Evolutionary conservation across 2,113 vertebrate genomes (phyloP), one percentile per base, ranked within the genome.

Genomic region (Rhadina sibilatrix): DNA sequence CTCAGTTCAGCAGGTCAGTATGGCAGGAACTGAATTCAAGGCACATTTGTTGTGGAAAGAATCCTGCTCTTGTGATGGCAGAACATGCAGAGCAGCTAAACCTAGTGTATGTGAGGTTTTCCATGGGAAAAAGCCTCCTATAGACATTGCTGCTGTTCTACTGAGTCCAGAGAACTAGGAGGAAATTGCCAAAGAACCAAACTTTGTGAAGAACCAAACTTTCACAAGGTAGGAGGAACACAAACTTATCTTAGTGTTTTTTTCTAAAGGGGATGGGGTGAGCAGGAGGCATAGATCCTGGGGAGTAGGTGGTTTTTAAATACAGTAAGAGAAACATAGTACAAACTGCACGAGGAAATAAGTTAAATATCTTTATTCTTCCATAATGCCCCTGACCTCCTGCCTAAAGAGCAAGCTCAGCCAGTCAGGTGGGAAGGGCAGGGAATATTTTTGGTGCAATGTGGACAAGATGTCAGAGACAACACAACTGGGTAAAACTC

Each of bases 181-280:
- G 70, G 95, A 98, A 95, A 98, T 97, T 37, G 95, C 83, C 5
- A 33, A 61, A 49, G 9, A 90, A 98, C 96, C 44, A 98, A 97
- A 88, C 22, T 28, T 50, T 28, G 35, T 4, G 8, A 50, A 40
- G 68, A 97, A 82, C 23, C 87, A 22, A 83, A 89, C 11, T 9
- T 60, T 18, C 96, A 87, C 47, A 80, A 6, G 77, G 96, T 97
- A 69, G 30, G 53, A 69, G 30, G 53, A 69, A 46, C 28, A 61
- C 15, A 53, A 61, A 28, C 6, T 15, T 74, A 56, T 37, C 42
- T 80, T 24, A 66, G 30, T 16, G 13, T 6, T 52, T 69, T 27
- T 59, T 83, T 66, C 56, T 64, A 31, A 59, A 8, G 9, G 22
- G 20, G 13, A 22, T 27, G 54, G 31, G 20, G 11, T 54, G 20